Evolutionary conservation across 2,888 invertebrate species (phyloP).

Genomic region (Torymus texanus): DNA sequence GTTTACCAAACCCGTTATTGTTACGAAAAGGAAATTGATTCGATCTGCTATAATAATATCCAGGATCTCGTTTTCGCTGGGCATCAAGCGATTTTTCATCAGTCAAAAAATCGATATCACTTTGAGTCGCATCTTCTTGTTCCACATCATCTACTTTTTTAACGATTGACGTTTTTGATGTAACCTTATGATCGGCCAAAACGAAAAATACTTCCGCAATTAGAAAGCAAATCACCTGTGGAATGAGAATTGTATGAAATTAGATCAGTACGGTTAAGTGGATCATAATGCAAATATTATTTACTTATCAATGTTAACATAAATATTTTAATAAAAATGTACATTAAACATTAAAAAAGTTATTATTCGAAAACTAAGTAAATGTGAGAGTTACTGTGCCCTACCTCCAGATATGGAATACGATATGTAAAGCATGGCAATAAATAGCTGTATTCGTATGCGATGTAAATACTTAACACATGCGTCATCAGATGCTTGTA

Average conservation of each 20-base stretch:
- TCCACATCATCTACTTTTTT: constrained; percentile 19
- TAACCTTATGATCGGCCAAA: constrained; percentile 52
- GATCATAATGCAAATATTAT: too few relatives aligned
- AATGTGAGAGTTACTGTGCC: too few relatives aligned
- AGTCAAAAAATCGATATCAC: constrained; percentile 25
- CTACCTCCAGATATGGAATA: too few relatives aligned
- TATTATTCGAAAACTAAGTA: too few relatives aligned
- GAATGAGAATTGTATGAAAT: constrained; percentile 31
- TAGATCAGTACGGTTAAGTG: too few relatives aligned
- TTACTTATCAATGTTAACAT: too few relatives aligned
- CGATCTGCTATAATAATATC: constrained; percentile 65
- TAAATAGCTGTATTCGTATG: too few relatives aligned
- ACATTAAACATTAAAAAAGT: too few relatives aligned
- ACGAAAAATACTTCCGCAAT: constrained; percentile 57
- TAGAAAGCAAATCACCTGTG: constrained; percentile 61
- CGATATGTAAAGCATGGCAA: too few relatives aligned
- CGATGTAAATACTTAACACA: too few relatives aligned
- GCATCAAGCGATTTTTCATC: constrained; percentile 59
- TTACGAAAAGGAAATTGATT: constrained; percentile 50
- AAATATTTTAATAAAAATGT: too few relatives aligned
- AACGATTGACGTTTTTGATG: constrained; percentile 39
- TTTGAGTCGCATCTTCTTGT: constrained; percentile 4
- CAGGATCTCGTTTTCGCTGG: constrained; percentile 68
- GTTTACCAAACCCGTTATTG: constrained; percentile 1
- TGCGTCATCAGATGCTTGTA: too few relatives aligned